phyloP scores from a whole-genome alignment of 2,797 vertebrate species.

The Pseudocheirus occidentalis region DNA sequence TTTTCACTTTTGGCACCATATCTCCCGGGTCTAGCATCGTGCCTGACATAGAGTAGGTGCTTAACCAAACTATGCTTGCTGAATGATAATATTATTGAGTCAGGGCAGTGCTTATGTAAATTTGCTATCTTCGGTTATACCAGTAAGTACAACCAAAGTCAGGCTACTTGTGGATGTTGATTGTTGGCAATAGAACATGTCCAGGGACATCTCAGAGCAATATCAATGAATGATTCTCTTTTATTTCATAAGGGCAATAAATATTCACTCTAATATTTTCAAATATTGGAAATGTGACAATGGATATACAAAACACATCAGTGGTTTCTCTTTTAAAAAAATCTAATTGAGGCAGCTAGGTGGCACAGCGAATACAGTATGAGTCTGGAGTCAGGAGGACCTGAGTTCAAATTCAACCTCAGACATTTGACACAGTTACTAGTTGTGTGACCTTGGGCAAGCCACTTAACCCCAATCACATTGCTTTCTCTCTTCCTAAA shows the following conservation, averaged over 20 bases:
- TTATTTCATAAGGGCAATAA: constrained; percentile 24
- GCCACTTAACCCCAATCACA: no score
- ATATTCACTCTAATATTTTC: constrained; percentile 33
- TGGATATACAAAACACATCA: constrained; percentile 64
- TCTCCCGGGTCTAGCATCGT: background rate
- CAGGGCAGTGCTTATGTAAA: constrained; percentile 22
- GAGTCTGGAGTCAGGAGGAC: no score
- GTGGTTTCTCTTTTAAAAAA: constrained; percentile 69
- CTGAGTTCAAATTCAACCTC: no score
- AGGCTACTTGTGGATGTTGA: background rate
- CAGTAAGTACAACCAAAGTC: background rate
- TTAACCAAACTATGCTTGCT: background rate
- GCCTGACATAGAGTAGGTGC: background rate
- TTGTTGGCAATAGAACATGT: constrained; percentile 26
- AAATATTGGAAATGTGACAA: constrained; percentile 55
- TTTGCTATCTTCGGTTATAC: constrained; percentile 7
- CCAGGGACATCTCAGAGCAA: constrained; percentile 29
- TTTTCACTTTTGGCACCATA: background rate
- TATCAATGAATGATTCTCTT: constrained; percentile 46
- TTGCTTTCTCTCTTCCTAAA: background rate
- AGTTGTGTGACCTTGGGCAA: no score
- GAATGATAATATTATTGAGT: background rate
- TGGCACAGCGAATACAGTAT: background rate
- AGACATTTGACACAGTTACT: no score
- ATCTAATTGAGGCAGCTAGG: constrained; percentile 41